Percentiles rank a stretch among this genome's conserved stretches.
Evolutionary conservation across 1,140 invertebrate genomes (phyloP).

Genomic region (Neocloeon triangulifer): DNA sequence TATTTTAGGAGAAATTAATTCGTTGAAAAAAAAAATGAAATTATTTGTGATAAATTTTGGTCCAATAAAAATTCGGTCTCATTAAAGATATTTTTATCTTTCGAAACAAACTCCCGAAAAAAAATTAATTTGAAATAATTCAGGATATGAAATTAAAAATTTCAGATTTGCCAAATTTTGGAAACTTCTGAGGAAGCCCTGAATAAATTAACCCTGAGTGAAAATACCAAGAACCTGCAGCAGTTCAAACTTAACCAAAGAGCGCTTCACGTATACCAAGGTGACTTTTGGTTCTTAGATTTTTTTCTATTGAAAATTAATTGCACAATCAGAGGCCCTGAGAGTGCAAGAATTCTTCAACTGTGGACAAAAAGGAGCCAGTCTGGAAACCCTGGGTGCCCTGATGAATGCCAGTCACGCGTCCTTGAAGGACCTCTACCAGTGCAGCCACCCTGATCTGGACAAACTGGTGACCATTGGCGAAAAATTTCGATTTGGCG

Average conservation of each 20-base stretch:
- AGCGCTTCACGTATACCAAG: slow-evolving; percentile 69
- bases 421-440: slow-evolving; percentile 66
- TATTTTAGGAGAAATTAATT: no score
- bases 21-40: no score
- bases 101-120: no score
- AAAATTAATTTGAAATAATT: no score
- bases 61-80: no score
- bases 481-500: slow-evolving; percentile 48
- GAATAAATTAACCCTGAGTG: slow-evolving; percentile 34
- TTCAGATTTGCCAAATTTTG: slow-evolving; percentile 31
- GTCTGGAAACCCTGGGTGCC: slow-evolving; percentile 38
- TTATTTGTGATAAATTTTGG: no score
- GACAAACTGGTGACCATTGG: slow-evolving; percentile 65
- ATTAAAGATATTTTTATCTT: no score
- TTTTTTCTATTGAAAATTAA: neutral
- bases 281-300: slow-evolving; percentile 16
- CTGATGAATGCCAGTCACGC: slow-evolving; percentile 79
- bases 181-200: slow-evolving; percentile 38
- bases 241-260: slow-evolving; percentile 64
- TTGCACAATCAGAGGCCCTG: slow-evolving; percentile 20
- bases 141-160: neutral
- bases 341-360: slow-evolving; percentile 25
- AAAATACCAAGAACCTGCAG: slow-evolving; percentile 39
- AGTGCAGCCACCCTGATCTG: slow-evolving; percentile 80
- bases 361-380: slow-evolving; percentile 21